phyloP scores from a whole-genome alignment of 2,888 invertebrate species.

The Rhingia rostrata region DNA sequence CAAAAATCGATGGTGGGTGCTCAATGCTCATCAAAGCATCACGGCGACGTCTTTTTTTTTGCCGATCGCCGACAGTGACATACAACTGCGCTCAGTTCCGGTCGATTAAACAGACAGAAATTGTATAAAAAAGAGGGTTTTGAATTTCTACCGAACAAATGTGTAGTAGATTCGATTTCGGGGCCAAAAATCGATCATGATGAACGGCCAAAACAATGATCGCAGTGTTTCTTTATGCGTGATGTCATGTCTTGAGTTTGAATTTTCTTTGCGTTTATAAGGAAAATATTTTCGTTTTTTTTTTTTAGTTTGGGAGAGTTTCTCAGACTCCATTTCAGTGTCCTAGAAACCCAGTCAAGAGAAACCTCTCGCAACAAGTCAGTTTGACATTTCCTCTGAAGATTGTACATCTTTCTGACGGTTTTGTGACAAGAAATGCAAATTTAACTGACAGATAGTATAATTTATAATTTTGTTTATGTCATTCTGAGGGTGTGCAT shows the following conservation, averaged over 20 bases:
- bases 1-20: conserved; percentile 60
- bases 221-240: conserved; percentile 2
- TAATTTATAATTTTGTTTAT: conserved; percentile 47
- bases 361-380: conserved; percentile 51
- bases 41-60: conserved; percentile 36
- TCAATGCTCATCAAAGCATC: conserved; percentile 71
- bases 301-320: conserved; percentile 8
- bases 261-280: conserved; percentile 34
- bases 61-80: conserved; percentile 69
- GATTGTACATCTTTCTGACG: background rate
- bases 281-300: conserved; percentile 4
- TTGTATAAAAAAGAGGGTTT: conserved; percentile 18
- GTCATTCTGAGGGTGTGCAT: no score
- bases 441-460: conserved; percentile 15
- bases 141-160: conserved; percentile 29
- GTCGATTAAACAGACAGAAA: conserved; percentile 62
- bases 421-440: conserved; percentile 32
- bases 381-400: conserved; percentile 54
- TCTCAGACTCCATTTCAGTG: conserved; percentile 24
- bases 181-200: conserved; percentile 67
- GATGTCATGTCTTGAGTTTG: conserved; percentile 64
- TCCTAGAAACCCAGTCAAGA: conserved; percentile 59
- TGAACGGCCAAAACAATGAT: conserved; percentile 56
- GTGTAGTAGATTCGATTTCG: conserved; percentile 41
- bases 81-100: conserved; percentile 70